Percentiles rank a stretch among this genome's conserved stretches.
Conservation (phyloP, 2,797 vertebrate genomes). For the Xiphorhynchus erythropygius region DNA sequence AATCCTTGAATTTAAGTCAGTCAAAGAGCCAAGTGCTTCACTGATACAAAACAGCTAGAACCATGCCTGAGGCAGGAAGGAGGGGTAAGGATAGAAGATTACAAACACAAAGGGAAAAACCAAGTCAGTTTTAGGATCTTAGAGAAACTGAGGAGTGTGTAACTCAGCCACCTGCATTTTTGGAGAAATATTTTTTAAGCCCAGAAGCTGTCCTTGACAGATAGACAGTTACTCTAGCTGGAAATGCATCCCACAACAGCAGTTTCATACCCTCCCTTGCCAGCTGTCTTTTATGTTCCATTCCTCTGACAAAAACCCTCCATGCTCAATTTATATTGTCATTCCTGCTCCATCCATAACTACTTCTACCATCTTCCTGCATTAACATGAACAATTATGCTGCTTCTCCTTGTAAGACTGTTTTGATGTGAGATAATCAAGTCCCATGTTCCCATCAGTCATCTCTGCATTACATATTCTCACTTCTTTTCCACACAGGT, state of each 20-base stretch:
- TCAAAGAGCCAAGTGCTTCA: neutral
- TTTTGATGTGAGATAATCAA: slow-evolving; percentile 3
- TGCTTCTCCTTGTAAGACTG: neutral
- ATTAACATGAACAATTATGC: neutral
- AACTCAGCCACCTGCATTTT: slow-evolving; percentile 8
- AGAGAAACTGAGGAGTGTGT: neutral
- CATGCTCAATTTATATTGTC: neutral
- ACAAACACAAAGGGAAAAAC: neutral
- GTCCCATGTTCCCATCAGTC: slow-evolving; percentile 11
- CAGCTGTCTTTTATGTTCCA: neutral
- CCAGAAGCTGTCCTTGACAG: neutral
- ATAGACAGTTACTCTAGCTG: neutral
- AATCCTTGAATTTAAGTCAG: neutral
- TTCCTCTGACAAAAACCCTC: neutral
- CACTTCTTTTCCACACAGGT: slow-evolving; percentile 5
- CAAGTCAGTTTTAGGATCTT: neutral
- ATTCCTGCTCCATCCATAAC: neutral
- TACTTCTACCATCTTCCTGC: neutral
- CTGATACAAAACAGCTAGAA: neutral
- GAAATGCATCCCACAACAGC: neutral
- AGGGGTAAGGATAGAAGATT: neutral
- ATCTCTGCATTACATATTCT: slow-evolving; percentile 5
- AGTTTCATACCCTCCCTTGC: neutral
- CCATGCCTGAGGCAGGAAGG: neutral
- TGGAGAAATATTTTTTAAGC: neutral